phyloP scores from a whole-genome alignment of 2,888 invertebrate species.

The Metalampra italica region DNA sequence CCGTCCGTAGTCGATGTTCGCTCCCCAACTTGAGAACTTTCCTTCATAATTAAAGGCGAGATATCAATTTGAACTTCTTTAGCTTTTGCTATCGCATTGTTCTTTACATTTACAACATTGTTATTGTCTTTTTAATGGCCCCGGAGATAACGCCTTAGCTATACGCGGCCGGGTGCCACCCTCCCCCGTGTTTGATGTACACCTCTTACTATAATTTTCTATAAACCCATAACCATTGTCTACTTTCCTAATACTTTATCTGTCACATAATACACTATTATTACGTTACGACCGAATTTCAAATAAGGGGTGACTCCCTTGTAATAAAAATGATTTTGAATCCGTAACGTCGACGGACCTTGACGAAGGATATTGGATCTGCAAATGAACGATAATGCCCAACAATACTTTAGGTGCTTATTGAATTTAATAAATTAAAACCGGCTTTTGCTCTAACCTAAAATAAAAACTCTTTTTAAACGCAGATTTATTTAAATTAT shows the following conservation, averaged over 20 bases:
- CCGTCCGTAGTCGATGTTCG: no score
- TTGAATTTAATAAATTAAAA: no score
- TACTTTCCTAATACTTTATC: constrained; percentile 39
- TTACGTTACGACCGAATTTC: constrained; percentile 39
- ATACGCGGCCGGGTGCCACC: background rate
- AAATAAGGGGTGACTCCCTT: constrained; percentile 45
- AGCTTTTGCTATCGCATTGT: constrained; percentile 24
- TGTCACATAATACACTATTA: constrained; percentile 50
- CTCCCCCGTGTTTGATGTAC: background rate
- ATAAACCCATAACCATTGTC: constrained; percentile 34
- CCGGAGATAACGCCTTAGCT: background rate
- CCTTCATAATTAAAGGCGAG: constrained; percentile 66
- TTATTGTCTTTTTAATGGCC: constrained; percentile 6
- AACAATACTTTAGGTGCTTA: no score
- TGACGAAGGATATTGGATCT: no score
- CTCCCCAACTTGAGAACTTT: constrained; percentile 61
- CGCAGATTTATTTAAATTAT: no score
- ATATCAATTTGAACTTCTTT: constrained; percentile 55
- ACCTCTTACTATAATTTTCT: constrained; percentile 28
- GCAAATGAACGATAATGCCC: no score
- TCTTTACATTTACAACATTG: constrained; percentile 15
- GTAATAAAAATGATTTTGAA: constrained; percentile 40
- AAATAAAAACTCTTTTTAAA: no score
- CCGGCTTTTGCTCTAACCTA: no score
- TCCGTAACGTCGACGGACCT: constrained; percentile 15